Conservation (phyloP, 2,888 invertebrate genomes). For the Athetis lepigone region DNA sequence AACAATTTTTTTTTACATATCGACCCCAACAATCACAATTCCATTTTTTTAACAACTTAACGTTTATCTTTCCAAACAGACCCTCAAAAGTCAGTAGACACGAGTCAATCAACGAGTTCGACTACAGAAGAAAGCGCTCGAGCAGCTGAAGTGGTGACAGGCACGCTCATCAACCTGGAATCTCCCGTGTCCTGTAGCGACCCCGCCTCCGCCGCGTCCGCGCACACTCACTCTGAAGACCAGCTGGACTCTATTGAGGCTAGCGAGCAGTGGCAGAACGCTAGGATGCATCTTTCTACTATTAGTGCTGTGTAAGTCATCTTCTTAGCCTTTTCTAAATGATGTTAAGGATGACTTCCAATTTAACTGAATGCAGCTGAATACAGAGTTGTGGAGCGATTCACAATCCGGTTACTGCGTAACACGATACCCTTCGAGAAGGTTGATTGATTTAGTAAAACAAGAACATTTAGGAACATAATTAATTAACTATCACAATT, state of each 20-base stretch:
- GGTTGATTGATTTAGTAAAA: too few species aligned
- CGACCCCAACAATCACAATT: neutral
- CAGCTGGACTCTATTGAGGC: constrained; percentile 87
- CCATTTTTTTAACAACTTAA: neutral
- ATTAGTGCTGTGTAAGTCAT: constrained; percentile 82
- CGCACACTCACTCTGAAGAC: constrained; percentile 73
- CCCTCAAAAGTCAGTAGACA: constrained; percentile 82
- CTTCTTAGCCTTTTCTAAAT: too few species aligned
- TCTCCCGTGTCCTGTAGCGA: constrained; percentile 80
- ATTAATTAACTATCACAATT: too few species aligned
- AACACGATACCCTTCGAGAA: too few species aligned
- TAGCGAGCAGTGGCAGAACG: constrained; percentile 82
- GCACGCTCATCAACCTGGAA: constrained; percentile 84
- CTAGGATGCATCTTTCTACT: constrained; percentile 81
- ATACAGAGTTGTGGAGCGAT: too few species aligned
- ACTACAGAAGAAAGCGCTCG: constrained; percentile 79
- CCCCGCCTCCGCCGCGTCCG: constrained; percentile 65
- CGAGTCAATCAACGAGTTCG: constrained; percentile 85
- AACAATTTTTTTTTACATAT: neutral
- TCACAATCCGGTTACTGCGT: too few species aligned
- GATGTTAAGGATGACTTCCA: too few species aligned
- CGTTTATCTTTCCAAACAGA: constrained; percentile 67
- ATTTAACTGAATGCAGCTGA: too few species aligned
- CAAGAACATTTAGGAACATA: too few species aligned
- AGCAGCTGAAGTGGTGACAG: constrained; percentile 83